A percentile compares a stretch with the other conserved stretches of the same genome.
Conservation (phyloP, 1,140 invertebrate species). For the Drosophila orena region DNA sequence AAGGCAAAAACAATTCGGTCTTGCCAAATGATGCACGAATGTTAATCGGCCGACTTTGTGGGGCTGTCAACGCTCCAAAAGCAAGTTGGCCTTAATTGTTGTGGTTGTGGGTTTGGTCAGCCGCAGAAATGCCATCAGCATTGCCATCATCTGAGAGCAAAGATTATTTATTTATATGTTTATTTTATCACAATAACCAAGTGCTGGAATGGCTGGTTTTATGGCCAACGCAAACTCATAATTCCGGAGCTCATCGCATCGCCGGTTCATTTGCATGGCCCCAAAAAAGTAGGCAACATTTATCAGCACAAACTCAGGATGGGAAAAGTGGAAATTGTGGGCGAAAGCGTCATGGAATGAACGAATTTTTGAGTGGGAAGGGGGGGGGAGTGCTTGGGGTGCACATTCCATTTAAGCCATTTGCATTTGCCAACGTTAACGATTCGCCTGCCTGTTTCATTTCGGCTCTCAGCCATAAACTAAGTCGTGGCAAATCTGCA, state of each 20-base stretch:
- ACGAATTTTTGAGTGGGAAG: background rate
- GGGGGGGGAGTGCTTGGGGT: background rate
- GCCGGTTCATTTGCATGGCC: conserved; percentile 59
- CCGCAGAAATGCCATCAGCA: conserved; percentile 42
- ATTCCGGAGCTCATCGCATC: conserved; percentile 63
- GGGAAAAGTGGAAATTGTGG: background rate
- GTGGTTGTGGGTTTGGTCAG: conserved; percentile 39
- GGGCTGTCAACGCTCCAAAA: conserved; percentile 21
- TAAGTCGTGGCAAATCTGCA: background rate
- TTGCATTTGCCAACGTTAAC: conserved; percentile 57
- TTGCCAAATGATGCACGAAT: conserved; percentile 49
- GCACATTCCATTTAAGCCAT: conserved; percentile 55
- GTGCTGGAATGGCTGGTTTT: conserved; percentile 5
- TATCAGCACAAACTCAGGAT: conserved; percentile 31
- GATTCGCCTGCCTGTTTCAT: conserved; percentile 39
- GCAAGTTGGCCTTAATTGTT: conserved; percentile 43
- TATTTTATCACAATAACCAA: conserved; percentile 47
- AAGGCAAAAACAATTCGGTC: background rate
- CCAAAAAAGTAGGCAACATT: conserved; percentile 57
- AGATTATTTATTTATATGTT: conserved; percentile 70
- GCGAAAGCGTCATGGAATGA: background rate
- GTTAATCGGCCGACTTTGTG: conserved; percentile 26
- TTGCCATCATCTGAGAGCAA: conserved; percentile 1
- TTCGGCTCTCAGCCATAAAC: conserved; percentile 28
- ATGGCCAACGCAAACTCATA: conserved; percentile 39